Base-by-base conservation (phyloP, 1,140 invertebrate genomes). In the Scaptomyza hsui region DNA sequence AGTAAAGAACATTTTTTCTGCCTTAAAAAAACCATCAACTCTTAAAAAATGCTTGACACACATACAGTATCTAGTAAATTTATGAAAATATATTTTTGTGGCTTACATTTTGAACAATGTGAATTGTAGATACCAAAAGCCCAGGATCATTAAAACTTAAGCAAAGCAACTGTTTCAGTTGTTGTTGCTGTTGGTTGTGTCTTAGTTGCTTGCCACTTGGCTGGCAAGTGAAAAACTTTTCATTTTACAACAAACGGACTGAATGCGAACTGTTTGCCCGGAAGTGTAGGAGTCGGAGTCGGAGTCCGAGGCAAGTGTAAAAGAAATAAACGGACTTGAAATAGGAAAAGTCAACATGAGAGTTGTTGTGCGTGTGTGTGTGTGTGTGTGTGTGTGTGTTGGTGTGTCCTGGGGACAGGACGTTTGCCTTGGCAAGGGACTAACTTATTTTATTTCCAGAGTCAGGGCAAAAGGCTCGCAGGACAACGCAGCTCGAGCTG, bases 341-440 rank as follows among this genome's bases (percentile, higher is more conserved):
- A 86, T 86, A 88, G 73, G 77, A 86, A 86, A 85, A 86, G 81
- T 88, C 81, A 86, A 86, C 81, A 86, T 88, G 82, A 81, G 81
- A 88, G 81, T 74, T 86, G 81, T 68, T 86, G 81, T 68, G 63
- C 48, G 55, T 55, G 75, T 63, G 57, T 53, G 29, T 35, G 7
- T 6, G 32, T 75, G 70, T 78, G 77, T 52, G 39, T 16, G 26
- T 35, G 59, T 51, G 75, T 61, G 56, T 57, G 21, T 24, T 3
- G 3, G 24, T 74, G 69, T 78, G 82, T 86, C 82, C 77, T 65
- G 81, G 78, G 78, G 77, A 86, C 81, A 81, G 82, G 77, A 85
- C 77, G 76, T 85, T 37, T 37, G 32, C 32, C 12, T 37, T 80
- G 71, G 62, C 77, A 77, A 41, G 63, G 65, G 70, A 88, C 82